These are phyloP conservation scores for Onchidella celtica DNA, from an alignment of 2,888 invertebrate species.

Conservation along the genomic window DNA sequence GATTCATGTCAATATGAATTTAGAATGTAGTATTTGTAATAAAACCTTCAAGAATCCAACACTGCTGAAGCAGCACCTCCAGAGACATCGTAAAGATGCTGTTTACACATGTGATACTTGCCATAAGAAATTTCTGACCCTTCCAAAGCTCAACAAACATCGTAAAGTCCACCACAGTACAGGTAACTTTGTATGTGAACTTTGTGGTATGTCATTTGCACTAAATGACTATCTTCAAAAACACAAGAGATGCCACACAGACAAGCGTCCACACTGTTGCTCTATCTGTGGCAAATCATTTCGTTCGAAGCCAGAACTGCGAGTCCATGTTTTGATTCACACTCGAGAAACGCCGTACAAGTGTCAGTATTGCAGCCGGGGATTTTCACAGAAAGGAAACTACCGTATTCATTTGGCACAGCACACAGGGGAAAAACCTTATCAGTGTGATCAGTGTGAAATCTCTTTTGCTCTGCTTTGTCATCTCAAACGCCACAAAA, in stretches of 20 bases:
- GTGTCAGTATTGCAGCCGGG: slow-evolving; percentile 45
- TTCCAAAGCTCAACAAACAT: slow-evolving; percentile 50
- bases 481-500: slow-evolving; percentile 43
- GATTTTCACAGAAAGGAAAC: slow-evolving; percentile 49
- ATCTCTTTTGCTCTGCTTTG: slow-evolving; percentile 45
- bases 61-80: slow-evolving; percentile 48
- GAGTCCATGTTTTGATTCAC: slow-evolving; percentile 47
- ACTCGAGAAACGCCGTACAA: slow-evolving; percentile 46
- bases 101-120: slow-evolving; percentile 47
- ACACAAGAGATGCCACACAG: slow-evolving; percentile 45
- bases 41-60: slow-evolving; percentile 46
- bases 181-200: slow-evolving; percentile 46
- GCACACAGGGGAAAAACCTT: slow-evolving; percentile 47
- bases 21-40: slow-evolving; percentile 45
- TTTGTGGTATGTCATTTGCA: slow-evolving; percentile 48
- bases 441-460: slow-evolving; percentile 46
- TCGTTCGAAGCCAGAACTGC: slow-evolving; percentile 47
- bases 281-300: slow-evolving; percentile 46
- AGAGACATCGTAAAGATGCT: slow-evolving; percentile 45
- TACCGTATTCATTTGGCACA: slow-evolving; percentile 47
- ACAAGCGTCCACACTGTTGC: slow-evolving; percentile 46
- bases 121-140: slow-evolving; percentile 46
- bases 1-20: slow-evolving; percentile 48
- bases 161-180: slow-evolving; percentile 43
- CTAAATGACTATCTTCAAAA: slow-evolving; percentile 48